Base-by-base conservation (phyloP, 64 coral and sea anemone species). In the Hydrozoanthus tunicans region DNA sequence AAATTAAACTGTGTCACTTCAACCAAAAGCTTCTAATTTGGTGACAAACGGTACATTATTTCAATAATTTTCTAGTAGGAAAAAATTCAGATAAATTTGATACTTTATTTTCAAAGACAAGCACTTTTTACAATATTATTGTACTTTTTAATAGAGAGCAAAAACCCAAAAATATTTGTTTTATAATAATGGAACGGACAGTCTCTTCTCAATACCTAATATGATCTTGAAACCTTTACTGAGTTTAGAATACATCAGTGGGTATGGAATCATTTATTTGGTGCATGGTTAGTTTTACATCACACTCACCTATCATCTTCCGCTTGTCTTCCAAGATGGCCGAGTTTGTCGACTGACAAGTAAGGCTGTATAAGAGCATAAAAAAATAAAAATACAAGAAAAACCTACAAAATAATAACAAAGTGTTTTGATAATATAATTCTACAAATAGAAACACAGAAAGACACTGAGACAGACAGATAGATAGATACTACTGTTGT, bases 281-380 rank as follows among this genome's bases (percentile, higher is more conserved):
- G 4, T 60, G 24, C 6, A 14, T 75, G 32, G 32, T 43, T 0
- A 43, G 32, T 43, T 43, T 43, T 43, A 43, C 2, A 59, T 24
- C 59, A 52, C 26, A 91, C 80, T 93, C 71, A 96, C 95, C 79
- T 89, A 20, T 96, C 92, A 20, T 65, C 56, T 32, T 96, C 75
- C 17, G 8, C 62, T 69, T 86, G 90, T 25, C 83, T 89, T 25
- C 84, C 84, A 56, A 93, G 85, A 9, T 89, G 81, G 67, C 78
- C 95, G 82, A 96, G 59, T 78, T 93, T 94, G 32, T 82, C 92
- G 62, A 63, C 78, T 51, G 95, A 92, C 17, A 96, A 85, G 53
- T 96, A 96, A 56, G 81, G 58, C 92, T 96, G 64, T 11, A 71
- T 55, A 62, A 61, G 25, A 13, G 53, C 25, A 68, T 11, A 68